Base-by-base conservation (phyloP, 2,888 invertebrate genomes). In the Rotaria socialis region DNA sequence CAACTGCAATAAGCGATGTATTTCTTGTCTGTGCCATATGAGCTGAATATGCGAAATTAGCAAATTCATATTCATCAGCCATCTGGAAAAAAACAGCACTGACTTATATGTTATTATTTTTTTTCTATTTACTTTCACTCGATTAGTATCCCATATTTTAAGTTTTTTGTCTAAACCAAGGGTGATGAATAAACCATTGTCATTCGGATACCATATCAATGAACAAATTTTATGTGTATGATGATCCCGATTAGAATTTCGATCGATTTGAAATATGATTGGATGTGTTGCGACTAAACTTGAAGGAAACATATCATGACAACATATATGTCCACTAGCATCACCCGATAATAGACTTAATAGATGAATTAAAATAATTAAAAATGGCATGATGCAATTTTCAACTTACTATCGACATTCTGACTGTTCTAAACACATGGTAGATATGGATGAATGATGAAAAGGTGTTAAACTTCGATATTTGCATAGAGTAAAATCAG, bases 131-230 rank as follows among this genome's bases (percentile, higher is more conserved):
- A 80, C 80, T n/a, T 80, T 80, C 47, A 80, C 22, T 47, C 47
- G 80, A 80, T 80, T 80, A 24, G 80, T 47, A n/a, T 80, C 80
- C 80, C 80, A 80, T 47, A 80, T 47, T 80, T 80, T 80, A 4
- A 80, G n/a, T 80, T 80, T 80, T 47, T 80, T 80, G 14, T 80
- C 80, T 24, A 80, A 22, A 43, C 47, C 80, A 80, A 80, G 80
- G 1, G 80, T 80, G 10, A 80, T 24, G n/a, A 80, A 80, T 22
- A 80, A 2, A 47, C 80, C 80, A 80, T 80, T 80, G n/a, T 80
- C 80, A 80, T 43, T 43, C 6, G 80, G 47, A 80, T 80, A 80
- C 80, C 80, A 80, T 47, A 80, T 11, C 2, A 80, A 3, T n/a
- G 80, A 80, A 47, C 47, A 80, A 10, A 80, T n/a, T 47, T 47